Percentiles rank a stretch among this genome's conserved stretches.
These are phyloP conservation scores for Clarias platycephalus DNA, from an alignment of 2,797 vertebrate genomes.

Conservation along the genomic window DNA sequence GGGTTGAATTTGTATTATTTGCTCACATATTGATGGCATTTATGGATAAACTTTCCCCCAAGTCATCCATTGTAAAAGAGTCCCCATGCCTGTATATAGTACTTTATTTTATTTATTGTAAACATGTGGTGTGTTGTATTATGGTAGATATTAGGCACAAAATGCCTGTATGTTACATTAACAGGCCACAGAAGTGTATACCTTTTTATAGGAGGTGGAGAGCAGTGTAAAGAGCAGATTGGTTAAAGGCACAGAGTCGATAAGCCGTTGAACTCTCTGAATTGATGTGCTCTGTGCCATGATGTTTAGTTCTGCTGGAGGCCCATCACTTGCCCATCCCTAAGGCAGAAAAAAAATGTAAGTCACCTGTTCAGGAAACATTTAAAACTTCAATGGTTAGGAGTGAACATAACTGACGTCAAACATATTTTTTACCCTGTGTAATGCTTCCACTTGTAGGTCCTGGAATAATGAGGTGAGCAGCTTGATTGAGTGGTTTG, in stretches of 20 bases:
- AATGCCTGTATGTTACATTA: not conserved
- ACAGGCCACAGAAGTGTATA: slow-evolving; percentile 54
- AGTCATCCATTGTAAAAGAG: not conserved
- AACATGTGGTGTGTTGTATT: too few relatives aligned
- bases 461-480: slow-evolving; percentile 96
- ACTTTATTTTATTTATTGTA: not conserved
- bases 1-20: not conserved
- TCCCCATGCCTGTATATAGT: not conserved
- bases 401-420: too few relatives aligned
- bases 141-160: not conserved
- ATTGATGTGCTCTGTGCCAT: slow-evolving; percentile 98
- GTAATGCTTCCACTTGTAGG: slow-evolving; percentile 93
- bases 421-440: slow-evolving; percentile 76
- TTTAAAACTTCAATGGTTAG: not conserved
- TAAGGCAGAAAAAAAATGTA: slow-evolving; percentile 56
- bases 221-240: slow-evolving; percentile 92
- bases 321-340: slow-evolving; percentile 91
- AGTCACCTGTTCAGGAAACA: not conserved
- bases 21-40: not conserved
- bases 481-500: slow-evolving; percentile 94
- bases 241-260: slow-evolving; percentile 94
- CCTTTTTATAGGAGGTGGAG: slow-evolving; percentile 97
- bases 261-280: slow-evolving; percentile 94
- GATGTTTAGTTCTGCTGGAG: slow-evolving; percentile 91
- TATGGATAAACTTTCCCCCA: not conserved